Percentiles rank a stretch among this genome's conserved stretches.
These are phyloP conservation scores for Otus scops DNA, from an alignment of 2,797 vertebrate genomes.

Conservation along the genomic window DNA sequence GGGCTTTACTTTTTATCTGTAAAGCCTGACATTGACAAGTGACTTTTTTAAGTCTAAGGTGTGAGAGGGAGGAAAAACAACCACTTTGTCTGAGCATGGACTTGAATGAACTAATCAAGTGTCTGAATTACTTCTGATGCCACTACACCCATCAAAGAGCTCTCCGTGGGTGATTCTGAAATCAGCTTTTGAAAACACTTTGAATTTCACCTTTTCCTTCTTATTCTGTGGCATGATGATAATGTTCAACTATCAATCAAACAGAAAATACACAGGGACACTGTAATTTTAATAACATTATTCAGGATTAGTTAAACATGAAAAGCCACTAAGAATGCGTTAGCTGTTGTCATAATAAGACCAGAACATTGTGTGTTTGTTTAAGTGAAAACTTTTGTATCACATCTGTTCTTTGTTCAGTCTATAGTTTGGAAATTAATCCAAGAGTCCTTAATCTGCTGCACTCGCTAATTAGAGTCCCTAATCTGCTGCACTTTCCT, in stretches of 20 bases:
- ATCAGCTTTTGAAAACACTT: not conserved
- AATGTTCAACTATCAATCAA: not conserved
- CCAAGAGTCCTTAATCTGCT: not conserved
- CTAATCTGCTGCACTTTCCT: conserved; percentile 1
- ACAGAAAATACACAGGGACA: not conserved
- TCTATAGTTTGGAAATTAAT: not conserved
- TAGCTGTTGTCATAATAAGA: not conserved
- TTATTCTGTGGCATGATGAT: not conserved
- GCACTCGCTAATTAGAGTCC: not conserved
- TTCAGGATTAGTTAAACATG: not conserved
- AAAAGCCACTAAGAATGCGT: not conserved
- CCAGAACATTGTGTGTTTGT: not conserved
- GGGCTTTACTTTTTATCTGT: not conserved
- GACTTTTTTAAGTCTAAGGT: not conserved
- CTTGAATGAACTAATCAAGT: not conserved
- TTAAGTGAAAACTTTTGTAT: not conserved
- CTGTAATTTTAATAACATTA: not conserved
- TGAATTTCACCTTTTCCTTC: not conserved
- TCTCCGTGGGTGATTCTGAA: not conserved
- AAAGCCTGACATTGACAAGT: not conserved
- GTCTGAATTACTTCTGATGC: not conserved
- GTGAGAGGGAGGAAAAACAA: not conserved
- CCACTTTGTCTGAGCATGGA: not conserved
- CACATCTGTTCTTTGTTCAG: not conserved
- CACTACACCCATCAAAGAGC: not conserved